Conservation (phyloP, 2,113 vertebrate species). For the Amblyopsis rosae region DNA sequence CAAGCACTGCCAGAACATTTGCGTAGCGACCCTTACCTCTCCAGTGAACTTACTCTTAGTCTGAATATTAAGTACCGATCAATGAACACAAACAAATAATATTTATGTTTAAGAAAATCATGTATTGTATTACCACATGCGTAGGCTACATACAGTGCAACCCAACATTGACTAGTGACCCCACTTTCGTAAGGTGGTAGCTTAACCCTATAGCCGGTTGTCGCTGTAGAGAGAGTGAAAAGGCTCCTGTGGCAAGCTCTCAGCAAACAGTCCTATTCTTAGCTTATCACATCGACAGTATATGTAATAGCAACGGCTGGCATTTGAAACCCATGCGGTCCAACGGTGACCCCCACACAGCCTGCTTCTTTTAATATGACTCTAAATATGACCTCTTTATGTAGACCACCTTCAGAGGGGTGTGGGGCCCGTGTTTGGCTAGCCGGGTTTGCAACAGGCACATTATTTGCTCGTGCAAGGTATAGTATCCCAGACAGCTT, state of each 20-base stretch:
- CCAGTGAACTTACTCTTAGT: not conserved
- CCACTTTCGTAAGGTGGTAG: slow-evolving; percentile 59
- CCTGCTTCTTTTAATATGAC: slow-evolving; percentile 61
- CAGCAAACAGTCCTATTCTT: slow-evolving; percentile 72
- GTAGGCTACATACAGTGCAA: not conserved
- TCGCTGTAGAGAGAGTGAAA: slow-evolving; percentile 55
- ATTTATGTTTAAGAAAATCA: not conserved
- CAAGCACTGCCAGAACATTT: slow-evolving; percentile 31
- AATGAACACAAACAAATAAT: not conserved
- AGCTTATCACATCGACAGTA: slow-evolving; percentile 68
- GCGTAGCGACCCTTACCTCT: not conserved
- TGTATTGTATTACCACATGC: not conserved
- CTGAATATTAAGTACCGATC: not conserved
- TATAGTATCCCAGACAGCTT: slow-evolving; percentile 53
- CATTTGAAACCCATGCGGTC: slow-evolving; percentile 71
- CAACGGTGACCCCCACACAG: slow-evolving; percentile 60
- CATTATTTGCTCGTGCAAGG: slow-evolving; percentile 68
- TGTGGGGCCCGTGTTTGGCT: slow-evolving; percentile 67
- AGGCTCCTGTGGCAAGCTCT: slow-evolving; percentile 71
- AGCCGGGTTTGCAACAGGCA: slow-evolving; percentile 49
- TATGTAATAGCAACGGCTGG: slow-evolving; percentile 69
- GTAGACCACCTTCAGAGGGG: slow-evolving; percentile 58
- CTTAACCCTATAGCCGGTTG: slow-evolving; percentile 38
- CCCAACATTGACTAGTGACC: slow-evolving; percentile 47
- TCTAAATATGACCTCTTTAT: slow-evolving; percentile 73